These are phyloP conservation scores for Myiothlypis chrysogaster DNA, from an alignment of 2,797 vertebrate species.

Conservation along the genomic window DNA sequence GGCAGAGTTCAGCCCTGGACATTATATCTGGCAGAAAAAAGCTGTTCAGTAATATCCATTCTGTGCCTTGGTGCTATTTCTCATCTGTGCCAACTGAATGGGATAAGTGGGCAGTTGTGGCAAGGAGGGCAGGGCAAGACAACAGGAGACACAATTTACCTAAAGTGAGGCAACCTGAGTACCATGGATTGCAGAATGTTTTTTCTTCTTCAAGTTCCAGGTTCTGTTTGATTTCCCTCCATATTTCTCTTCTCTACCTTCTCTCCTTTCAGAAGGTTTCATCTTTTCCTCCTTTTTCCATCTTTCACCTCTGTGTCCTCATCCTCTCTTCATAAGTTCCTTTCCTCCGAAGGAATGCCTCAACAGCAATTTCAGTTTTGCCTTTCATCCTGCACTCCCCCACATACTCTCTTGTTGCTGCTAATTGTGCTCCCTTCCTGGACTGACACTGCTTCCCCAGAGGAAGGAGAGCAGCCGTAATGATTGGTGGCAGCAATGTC, in stretches of 20 bases:
- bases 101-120: not conserved
- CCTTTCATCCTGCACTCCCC: conserved; percentile 18
- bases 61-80: not conserved
- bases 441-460: conserved; percentile 50
- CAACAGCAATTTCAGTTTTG: not conserved
- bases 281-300: not conserved
- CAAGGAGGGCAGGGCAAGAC: not conserved
- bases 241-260: not conserved
- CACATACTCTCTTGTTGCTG: conserved; percentile 19
- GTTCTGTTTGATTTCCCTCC: not conserved
- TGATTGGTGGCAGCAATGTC: conserved; percentile 65
- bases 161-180: not conserved
- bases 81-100: not conserved
- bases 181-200: accelerated
- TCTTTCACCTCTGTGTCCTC: not conserved
- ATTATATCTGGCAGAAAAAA: not conserved
- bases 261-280: not conserved
- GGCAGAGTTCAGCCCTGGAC: not conserved
- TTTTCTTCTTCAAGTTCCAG: not conserved
- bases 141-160: not conserved
- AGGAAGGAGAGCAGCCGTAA: conserved; percentile 33
- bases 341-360: not conserved
- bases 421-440: conserved; percentile 58
- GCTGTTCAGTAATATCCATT: not conserved
- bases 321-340: not conserved